Evolutionary conservation across 2,888 invertebrate species (phyloP), one percentile per base, ranked within the genome.

Genomic region (Cheilosia vulpina): DNA sequence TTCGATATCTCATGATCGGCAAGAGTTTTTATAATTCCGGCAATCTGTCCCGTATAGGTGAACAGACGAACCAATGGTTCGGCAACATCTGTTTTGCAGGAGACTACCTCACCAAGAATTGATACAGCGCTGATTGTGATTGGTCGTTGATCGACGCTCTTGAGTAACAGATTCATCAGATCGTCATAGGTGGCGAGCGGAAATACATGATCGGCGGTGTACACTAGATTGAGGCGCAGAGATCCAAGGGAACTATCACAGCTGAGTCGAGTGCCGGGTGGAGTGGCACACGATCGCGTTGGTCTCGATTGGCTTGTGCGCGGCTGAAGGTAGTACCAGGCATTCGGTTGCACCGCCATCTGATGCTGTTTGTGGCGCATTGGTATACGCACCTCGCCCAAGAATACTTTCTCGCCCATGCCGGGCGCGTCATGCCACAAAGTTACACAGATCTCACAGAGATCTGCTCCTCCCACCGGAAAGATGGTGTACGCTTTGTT

Each of bases 1-100:
- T 96, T 96, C n/a, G 97, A 96, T 90, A 98, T 97, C 93, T 98
- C 98, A 87, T 96, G 95, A 91, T 96, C 95, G 53, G 97, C 97
- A 85, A 98, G 94, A 73, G 96, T 95, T 90, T 95, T 94, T 88
- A 98, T 96, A 87, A 97, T 95, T 83, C 96, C 95, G 88, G 97
- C 96, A 89, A 98, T 95, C 93, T 96, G 95, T 89, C 96, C 96
- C 91, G 96, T 96, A 91, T 97, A 96, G 88, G 97, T 95, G 92
- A 98, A 96, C 88, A 98, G 94, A 89, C 96, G 94, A 87, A 97
- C 97, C 72, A 98, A 93, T 1, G 98, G 97, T 92, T 97, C 97
- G 24, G 97, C 97, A 87, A 97, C 96, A 91, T 98, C 97, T 91
- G 96, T 96, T 93, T 97, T 97, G 90, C 95, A 96, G 38, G 96